A percentile compares a stretch with the other conserved stretches of the same genome.
phyloP scores from a whole-genome alignment of 2,113 vertebrate genomes.

The Gallinago media region DNA sequence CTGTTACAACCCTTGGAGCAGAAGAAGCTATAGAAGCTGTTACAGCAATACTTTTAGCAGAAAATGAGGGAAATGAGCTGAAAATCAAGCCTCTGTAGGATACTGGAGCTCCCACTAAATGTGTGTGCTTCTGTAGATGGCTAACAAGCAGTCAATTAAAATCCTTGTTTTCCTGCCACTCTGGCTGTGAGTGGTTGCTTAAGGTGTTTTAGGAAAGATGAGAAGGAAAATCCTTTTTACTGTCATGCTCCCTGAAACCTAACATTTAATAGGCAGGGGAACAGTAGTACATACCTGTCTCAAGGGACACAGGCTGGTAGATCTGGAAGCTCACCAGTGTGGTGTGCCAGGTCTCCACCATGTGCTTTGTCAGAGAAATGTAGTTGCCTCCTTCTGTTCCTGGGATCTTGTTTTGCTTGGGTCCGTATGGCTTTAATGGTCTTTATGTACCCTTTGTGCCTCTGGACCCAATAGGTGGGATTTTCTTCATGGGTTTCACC shows the following conservation, averaged over 20 bases:
- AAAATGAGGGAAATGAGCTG: neutral
- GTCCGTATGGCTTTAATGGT: rapidly evolving
- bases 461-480: neutral
- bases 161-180: neutral
- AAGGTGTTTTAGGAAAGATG: neutral
- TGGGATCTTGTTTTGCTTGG: neutral
- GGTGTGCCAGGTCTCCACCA: neutral
- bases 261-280: too few species aligned
- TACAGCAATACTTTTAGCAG: neutral
- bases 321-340: neutral
- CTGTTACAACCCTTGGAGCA: neutral
- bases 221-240: neutral
- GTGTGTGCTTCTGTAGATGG: neutral
- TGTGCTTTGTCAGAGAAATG: neutral
- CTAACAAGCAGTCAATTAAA: neutral
- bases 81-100: neutral
- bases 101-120: neutral
- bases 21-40: neutral
- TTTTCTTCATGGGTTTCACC: neutral
- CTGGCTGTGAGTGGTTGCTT: neutral
- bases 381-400: neutral
- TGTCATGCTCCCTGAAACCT: neutral
- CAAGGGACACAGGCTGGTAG: rapidly evolving
- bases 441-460: neutral
- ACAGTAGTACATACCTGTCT: too few species aligned